A percentile compares a stretch with the other conserved stretches of the same genome.
Conservation (phyloP, 2,888 invertebrate genomes). For the Drosophila meridiana region DNA sequence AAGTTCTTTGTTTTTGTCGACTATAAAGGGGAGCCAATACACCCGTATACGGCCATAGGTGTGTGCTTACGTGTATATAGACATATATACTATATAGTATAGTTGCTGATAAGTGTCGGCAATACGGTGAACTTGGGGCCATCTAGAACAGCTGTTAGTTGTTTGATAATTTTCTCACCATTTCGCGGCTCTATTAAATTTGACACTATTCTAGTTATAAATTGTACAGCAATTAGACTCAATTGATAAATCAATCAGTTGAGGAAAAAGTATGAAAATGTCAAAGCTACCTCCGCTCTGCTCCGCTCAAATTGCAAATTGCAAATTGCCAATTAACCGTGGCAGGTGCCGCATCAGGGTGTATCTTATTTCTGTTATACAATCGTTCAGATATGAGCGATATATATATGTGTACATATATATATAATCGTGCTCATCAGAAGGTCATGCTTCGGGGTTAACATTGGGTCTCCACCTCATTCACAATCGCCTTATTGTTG, state of each 20-base stretch:
- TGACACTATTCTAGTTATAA: conserved; percentile 55
- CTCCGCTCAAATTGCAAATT: conserved; percentile 11
- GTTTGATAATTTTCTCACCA: conserved; percentile 45
- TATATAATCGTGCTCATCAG: conserved; percentile 22
- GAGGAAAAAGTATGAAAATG: conserved; percentile 24
- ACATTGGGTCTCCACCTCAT: conserved; percentile 51
- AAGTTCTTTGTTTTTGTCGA: conserved; percentile 30
- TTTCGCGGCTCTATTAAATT: conserved; percentile 58
- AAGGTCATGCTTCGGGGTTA: conserved; percentile 60
- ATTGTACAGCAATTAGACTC: conserved; percentile 70
- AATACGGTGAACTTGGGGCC: conserved; percentile 33
- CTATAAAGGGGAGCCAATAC: neutral
- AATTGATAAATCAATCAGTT: conserved; percentile 60
- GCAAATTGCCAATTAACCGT: conserved; percentile 66
- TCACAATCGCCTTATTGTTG: conserved; percentile 17
- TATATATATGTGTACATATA: neutral
- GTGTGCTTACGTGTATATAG: neutral
- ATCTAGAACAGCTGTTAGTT: conserved; percentile 26
- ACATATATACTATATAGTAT: neutral
- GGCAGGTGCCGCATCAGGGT: conserved; percentile 51
- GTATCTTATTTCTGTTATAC: conserved; percentile 28
- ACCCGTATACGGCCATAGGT: neutral
- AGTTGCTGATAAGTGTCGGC: conserved; percentile 37
- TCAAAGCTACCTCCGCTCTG: conserved; percentile 13
- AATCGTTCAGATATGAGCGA: conserved; percentile 23